phyloP scores from a whole-genome alignment of 2,113 vertebrate species.

The Coptodon rendalli region DNA sequence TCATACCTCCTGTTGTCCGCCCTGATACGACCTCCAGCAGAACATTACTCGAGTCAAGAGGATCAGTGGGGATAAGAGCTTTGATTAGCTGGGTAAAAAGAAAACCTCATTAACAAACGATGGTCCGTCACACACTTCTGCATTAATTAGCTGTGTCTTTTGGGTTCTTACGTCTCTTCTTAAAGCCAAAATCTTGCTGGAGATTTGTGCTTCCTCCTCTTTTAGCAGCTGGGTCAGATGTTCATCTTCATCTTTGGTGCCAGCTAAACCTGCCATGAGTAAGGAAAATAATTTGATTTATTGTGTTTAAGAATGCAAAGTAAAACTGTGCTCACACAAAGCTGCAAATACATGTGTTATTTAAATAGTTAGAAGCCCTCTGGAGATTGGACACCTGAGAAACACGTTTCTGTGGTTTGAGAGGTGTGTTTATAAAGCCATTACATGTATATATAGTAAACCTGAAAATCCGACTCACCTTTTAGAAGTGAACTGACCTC shows the following conservation, averaged over 20 bases:
- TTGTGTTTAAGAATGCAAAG: background rate
- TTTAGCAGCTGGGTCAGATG: conserved; percentile 76
- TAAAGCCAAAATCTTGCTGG: conserved; percentile 62
- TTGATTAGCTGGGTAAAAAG: conserved; percentile 75
- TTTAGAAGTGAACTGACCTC: conserved; percentile 50
- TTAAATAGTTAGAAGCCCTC: background rate
- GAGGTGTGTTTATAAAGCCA: background rate
- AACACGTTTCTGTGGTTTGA: background rate
- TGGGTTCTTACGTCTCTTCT: conserved; percentile 73
- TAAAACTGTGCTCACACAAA: background rate
- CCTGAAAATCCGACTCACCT: conserved; percentile 16
- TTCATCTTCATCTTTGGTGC: conserved; percentile 75
- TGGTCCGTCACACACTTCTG: background rate
- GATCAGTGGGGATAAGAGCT: conserved; percentile 78
- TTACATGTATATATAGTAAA: background rate
- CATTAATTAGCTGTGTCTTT: accelerated
- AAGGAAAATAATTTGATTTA: background rate
- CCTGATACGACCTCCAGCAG: conserved; percentile 88
- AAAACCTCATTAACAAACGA: background rate
- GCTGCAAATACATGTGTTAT: background rate
- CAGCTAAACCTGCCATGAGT: conserved; percentile 34
- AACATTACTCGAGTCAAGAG: conserved; percentile 75
- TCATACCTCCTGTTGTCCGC: conserved; percentile 90
- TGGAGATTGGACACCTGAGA: background rate
- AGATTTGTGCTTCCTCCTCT: conserved; percentile 78